Percentiles rank a stretch among this genome's conserved stretches.
These are phyloP conservation scores for Habroteleia sp. DNA, from an alignment of 2,888 invertebrate genomes.

Conservation along the genomic window DNA sequence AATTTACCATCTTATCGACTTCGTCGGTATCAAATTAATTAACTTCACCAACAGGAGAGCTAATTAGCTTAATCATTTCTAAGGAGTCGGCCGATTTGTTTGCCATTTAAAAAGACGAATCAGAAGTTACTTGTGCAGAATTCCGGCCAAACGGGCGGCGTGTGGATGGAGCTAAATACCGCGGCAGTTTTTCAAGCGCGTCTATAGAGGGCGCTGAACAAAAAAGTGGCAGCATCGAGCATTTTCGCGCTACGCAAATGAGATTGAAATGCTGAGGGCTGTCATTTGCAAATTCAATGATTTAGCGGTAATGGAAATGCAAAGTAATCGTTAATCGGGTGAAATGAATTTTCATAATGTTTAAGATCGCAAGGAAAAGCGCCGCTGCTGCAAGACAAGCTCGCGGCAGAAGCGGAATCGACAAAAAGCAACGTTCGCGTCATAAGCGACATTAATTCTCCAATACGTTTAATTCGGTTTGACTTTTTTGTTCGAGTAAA, in stretches of 20 bases:
- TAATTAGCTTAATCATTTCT: conserved; percentile 27
- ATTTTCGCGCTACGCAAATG: conserved; percentile 57
- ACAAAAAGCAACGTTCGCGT: conserved; percentile 4
- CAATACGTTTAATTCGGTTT: conserved; percentile 26
- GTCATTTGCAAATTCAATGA: conserved; percentile 49
- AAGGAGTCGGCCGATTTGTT: conserved; percentile 2
- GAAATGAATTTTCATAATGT: conserved; percentile 40
- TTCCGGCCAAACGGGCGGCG: conserved; percentile 5
- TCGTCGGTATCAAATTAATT: conserved; percentile 16
- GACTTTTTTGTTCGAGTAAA: conserved; percentile 14
- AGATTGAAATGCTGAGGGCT: conserved; percentile 53
- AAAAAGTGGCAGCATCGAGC: conserved; percentile 13
- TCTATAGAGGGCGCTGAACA: conserved; percentile 3
- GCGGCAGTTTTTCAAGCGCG: conserved; percentile 16
- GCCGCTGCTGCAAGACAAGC: background rate
- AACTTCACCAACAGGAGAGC: conserved; percentile 12
- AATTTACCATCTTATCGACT: conserved; percentile 15
- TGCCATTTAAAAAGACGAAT: conserved; percentile 11
- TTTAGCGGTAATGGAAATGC: conserved; percentile 53
- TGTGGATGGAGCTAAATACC: conserved; percentile 10
- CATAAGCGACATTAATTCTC: conserved; percentile 5
- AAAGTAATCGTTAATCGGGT: conserved; percentile 37
- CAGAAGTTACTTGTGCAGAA: conserved; percentile 3
- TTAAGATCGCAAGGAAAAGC: background rate
- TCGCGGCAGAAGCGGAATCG: too few species aligned